A percentile compares a stretch with the other conserved stretches of the same genome.
Evolutionary conservation across 2,797 vertebrate species (phyloP).

Genomic region (Myiotriccus ornatus): DNA sequence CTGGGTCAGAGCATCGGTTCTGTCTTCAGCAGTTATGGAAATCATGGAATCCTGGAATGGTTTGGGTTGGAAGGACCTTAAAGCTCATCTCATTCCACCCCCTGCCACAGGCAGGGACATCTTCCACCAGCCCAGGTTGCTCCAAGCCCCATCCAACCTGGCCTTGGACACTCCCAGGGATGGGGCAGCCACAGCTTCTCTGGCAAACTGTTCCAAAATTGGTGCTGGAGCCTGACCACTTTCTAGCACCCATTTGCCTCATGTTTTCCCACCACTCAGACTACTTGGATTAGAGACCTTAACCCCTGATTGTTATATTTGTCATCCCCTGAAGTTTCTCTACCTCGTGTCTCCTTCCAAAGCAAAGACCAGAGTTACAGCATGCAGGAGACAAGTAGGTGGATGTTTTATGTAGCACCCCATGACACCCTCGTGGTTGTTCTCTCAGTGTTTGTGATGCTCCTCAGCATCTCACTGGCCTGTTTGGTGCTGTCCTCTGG

Average conservation of each 20-base stretch:
- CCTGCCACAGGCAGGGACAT: neutral
- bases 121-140: neutral
- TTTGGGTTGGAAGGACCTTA: neutral
- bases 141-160: neutral
- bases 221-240: neutral
- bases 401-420: neutral
- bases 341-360: neutral
- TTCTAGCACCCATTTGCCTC: neutral
- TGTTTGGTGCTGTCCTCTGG: neutral
- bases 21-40: neutral
- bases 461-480: neutral
- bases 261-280: neutral
- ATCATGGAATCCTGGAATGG: neutral
- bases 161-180: neutral
- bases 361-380: neutral
- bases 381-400: neutral
- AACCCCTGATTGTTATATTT: neutral
- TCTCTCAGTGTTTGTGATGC: no score
- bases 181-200: neutral
- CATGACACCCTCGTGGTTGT: accelerated
- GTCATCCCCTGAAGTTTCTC: neutral
- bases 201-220: neutral
- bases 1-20: neutral
- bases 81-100: neutral
- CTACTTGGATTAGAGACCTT: neutral